Evolutionary conservation across 2,797 vertebrate genomes (phyloP).

Genomic region (Tadarida brasiliensis): DNA sequence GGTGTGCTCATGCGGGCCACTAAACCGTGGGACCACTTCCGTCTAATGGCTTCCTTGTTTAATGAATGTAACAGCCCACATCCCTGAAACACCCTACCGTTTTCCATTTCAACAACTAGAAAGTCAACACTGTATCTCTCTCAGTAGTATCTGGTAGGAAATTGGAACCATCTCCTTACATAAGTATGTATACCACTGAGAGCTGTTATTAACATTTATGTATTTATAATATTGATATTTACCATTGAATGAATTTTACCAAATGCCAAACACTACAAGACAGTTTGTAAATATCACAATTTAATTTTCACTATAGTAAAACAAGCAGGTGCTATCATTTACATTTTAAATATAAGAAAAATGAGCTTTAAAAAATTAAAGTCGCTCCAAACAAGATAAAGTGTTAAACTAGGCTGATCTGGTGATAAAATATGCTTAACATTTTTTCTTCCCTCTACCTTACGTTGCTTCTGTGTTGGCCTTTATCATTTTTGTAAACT

Average conservation of each 20-base stretch:
- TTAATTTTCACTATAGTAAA: not conserved
- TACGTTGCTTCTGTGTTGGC: not conserved
- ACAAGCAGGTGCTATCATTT: not conserved
- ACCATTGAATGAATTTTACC: not conserved
- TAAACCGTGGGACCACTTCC: not conserved
- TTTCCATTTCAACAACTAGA: not conserved
- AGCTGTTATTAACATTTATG: not conserved
- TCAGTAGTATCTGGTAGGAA: not conserved
- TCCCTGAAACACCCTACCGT: not conserved
- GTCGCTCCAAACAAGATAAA: not conserved
- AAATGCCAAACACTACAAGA: not conserved
- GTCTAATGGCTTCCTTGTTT: not conserved
- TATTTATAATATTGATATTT: not conserved
- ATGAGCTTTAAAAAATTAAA: constrained; percentile 18
- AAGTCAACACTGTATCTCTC: not conserved
- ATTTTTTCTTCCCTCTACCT: not conserved
- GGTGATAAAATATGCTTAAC: not conserved
- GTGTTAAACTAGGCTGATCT: not conserved
- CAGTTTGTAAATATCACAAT: constrained; percentile 1
- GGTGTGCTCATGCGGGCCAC: not conserved
- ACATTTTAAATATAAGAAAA: not conserved
- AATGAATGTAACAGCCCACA: not conserved
- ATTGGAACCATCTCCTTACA: not conserved
- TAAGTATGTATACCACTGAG: not conserved
- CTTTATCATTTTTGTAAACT: not conserved